Base-by-base conservation (phyloP, 2,888 invertebrate species). In the Ephialtes manifestator region DNA sequence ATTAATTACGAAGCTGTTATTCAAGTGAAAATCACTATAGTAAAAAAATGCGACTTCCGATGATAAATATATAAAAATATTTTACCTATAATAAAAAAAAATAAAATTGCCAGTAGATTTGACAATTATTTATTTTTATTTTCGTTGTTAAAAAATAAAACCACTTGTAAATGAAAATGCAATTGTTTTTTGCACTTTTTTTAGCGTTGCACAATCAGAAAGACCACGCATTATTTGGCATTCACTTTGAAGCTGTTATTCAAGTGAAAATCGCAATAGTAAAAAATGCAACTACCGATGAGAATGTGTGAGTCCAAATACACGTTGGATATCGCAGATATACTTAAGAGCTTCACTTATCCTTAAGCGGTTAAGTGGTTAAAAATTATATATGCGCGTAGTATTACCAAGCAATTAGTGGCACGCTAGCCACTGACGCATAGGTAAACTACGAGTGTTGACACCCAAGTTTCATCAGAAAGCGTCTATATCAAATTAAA, bases 361-460 rank as follows among this genome's bases (percentile, higher is more conserved):
- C 13, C 15, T 15, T 15, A 63, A 31, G 15, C 60, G 31, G 60
- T 35, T 43, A 13, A 48, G 31, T 63, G 35, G 35, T 39, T 51
- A 78, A n/a, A 35, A 63, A 63, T 63, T 63, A 58, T 18, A 58
- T 31, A 55, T 28, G 74, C 46, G 68, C 72, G 72, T 51, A 28
- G 31, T 39, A 28, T n/a, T 31, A 60, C 20, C 24, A 39, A 39
- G 74, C 4, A 68, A 68, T 60, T 39, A 74, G 4, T 24, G 20
- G 35, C 72, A 79, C 74, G 65, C 39, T 24, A 68, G n/a, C n/a
- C 39, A 28, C 67, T 35, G 10, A 8, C 63, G 55, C 46, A 18
- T 13, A 43, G 8, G 35, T n/a, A n/a, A 63, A 63, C 35, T n/a
- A 18, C 43, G 8, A 65, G 39, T 13, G 72, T 67, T 67, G 53